A percentile compares a stretch with the other conserved stretches of the same genome.
These are phyloP conservation scores for Plusia festucae DNA, from an alignment of 2,888 invertebrate genomes.

Conservation along the genomic window DNA sequence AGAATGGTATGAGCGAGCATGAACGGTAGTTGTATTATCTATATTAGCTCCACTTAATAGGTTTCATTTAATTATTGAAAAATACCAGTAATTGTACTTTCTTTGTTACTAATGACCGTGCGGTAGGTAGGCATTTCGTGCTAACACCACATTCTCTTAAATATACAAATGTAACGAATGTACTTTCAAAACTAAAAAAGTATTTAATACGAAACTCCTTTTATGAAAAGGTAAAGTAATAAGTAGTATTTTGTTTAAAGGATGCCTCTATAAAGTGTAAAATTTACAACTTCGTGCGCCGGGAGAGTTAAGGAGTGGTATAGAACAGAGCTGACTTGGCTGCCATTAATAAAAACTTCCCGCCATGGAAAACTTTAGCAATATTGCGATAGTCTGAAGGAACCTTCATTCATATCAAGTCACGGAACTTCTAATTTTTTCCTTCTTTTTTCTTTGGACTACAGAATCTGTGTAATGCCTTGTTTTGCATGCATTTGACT, in stretches of 20 bases:
- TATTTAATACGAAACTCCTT: slow-evolving; percentile 33
- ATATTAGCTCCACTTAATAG: slow-evolving; percentile 11
- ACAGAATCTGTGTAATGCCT: slow-evolving; percentile 48
- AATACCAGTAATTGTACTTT: slow-evolving; percentile 28
- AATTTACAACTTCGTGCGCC: slow-evolving; percentile 71
- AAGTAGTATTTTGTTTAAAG: slow-evolving; percentile 39
- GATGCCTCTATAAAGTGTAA: slow-evolving; percentile 66
- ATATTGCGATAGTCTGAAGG: slow-evolving; percentile 78
- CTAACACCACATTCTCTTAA: slow-evolving; percentile 37
- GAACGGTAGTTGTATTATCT: slow-evolving; percentile 7
- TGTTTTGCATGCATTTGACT: slow-evolving; percentile 55
- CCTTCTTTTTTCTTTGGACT: slow-evolving; percentile 43
- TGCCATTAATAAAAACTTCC: slow-evolving; percentile 81
- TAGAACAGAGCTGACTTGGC: slow-evolving; percentile 73
- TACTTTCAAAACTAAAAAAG: slow-evolving; percentile 23
- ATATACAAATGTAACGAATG: slow-evolving; percentile 37
- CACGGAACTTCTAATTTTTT: slow-evolving; percentile 61
- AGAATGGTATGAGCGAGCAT: slow-evolving; percentile 8
- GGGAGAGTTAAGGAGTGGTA: slow-evolving; percentile 66
- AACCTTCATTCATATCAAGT: slow-evolving; percentile 70
- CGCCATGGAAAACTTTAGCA: slow-evolving; percentile 77
- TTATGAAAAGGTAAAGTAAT: slow-evolving; percentile 44
- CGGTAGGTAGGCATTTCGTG: slow-evolving; percentile 51
- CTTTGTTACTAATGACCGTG: slow-evolving; percentile 17
- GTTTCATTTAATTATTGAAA: slow-evolving; percentile 29